Conservation (phyloP, 2,113 vertebrate genomes). For the Macquaria australasica region DNA sequence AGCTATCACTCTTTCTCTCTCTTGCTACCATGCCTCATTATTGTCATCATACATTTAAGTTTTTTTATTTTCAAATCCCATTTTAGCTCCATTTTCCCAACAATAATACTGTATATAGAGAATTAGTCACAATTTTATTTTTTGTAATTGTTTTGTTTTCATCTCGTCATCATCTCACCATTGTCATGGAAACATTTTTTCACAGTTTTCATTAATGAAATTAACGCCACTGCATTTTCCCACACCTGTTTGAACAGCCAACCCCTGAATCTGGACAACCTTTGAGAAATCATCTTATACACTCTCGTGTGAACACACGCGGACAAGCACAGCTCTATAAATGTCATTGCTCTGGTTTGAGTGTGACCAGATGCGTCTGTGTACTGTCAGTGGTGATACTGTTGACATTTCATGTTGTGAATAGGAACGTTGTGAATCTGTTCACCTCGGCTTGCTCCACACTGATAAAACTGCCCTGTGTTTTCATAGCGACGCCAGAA, state of each 20-base stretch:
- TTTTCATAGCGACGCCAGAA: conserved; percentile 33
- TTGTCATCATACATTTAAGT: background rate
- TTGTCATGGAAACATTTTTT: background rate
- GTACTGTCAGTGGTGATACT: conserved; percentile 52
- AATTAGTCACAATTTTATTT: too few relatives aligned
- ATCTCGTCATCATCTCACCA: background rate
- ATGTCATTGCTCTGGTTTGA: conserved; percentile 62
- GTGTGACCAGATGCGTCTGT: conserved; percentile 67
- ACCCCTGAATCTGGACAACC: background rate
- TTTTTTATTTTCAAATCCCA: background rate
- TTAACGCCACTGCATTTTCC: background rate
- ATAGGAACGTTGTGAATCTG: conserved; percentile 60
- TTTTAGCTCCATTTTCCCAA: background rate
- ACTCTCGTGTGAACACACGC: background rate
- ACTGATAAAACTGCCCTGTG: conserved; percentile 45
- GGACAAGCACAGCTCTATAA: conserved; percentile 47
- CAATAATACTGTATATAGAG: too few relatives aligned
- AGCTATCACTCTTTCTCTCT: background rate
- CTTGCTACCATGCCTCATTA: background rate
- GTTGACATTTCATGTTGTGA: conserved; percentile 72
- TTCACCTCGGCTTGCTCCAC: conserved; percentile 35
- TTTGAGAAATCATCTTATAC: background rate
- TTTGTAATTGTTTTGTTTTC: background rate
- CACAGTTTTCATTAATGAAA: background rate
- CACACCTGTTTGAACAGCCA: background rate